Evolutionary conservation across 2,797 vertebrate genomes (phyloP).

Genomic region (Liasis olivaceus): DNA sequence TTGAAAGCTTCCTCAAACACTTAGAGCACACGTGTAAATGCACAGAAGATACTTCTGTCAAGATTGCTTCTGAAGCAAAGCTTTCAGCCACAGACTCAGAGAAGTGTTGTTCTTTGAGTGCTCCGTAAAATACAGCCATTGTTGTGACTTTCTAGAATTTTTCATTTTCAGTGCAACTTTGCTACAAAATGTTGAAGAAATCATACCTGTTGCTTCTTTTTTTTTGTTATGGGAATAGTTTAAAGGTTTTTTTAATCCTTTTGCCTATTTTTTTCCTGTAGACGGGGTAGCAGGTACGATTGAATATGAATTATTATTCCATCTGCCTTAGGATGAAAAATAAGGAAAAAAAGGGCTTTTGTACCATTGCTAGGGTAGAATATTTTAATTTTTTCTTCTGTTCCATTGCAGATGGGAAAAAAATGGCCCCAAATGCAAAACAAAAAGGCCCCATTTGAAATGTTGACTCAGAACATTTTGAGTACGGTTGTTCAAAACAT

Average conservation of each 20-base stretch:
- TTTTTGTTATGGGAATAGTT: not conserved
- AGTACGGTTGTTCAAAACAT: not conserved
- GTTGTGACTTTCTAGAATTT: not conserved
- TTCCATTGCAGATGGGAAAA: not conserved
- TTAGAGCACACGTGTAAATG: not conserved
- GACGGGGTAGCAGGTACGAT: not conserved
- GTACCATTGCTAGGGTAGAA: not conserved
- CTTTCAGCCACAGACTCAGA: not conserved
- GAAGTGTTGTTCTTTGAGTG: not conserved
- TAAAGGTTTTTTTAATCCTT: not conserved
- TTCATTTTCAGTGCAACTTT: not conserved
- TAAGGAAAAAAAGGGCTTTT: not conserved
- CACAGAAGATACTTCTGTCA: not conserved
- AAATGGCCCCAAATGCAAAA: not conserved
- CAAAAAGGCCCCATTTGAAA: not conserved
- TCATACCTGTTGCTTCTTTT: not conserved
- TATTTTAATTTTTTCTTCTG: not conserved
- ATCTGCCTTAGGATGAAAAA: not conserved
- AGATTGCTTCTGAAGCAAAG: not conserved
- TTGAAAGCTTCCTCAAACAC: not conserved
- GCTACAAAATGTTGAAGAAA: not conserved
- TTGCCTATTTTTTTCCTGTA: not conserved
- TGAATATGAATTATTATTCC: not conserved
- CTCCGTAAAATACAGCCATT: not conserved
- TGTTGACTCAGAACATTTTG: not conserved